These are phyloP conservation scores for Dryadula phaetusa DNA, from an alignment of 2,888 invertebrate genomes.

Conservation along the genomic window DNA sequence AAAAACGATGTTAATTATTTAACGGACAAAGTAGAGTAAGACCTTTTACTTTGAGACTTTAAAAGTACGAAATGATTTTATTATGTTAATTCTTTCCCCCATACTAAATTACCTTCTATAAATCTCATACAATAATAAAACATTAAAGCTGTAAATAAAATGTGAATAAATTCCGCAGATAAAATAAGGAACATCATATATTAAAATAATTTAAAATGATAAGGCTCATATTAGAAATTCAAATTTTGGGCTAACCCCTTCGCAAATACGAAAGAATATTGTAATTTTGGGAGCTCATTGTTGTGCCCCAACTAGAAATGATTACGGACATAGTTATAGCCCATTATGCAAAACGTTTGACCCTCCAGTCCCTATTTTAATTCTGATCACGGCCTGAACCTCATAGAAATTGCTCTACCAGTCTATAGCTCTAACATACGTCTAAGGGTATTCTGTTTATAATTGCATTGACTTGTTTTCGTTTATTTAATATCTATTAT, in stretches of 20 bases:
- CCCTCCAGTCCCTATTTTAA: conserved; percentile 22
- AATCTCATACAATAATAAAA: neutral
- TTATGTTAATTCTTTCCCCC: no score
- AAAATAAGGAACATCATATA: neutral
- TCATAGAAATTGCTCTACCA: conserved; percentile 14
- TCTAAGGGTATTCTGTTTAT: conserved; percentile 2
- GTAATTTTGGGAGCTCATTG: conserved; percentile 27
- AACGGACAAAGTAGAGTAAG: no score
- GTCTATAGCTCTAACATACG: conserved; percentile 11
- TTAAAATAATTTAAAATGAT: conserved; percentile 20
- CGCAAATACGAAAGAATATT: conserved; percentile 22
- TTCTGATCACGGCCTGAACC: conserved; percentile 28
- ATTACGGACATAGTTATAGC: conserved; percentile 25
- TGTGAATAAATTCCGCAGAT: neutral
- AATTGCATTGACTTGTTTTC: conserved; percentile 11
- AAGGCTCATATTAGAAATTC: conserved; percentile 17
- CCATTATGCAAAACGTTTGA: conserved; percentile 29
- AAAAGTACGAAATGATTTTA: no score
- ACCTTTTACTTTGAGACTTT: no score
- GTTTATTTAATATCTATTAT: neutral
- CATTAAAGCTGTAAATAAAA: neutral
- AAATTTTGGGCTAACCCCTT: conserved; percentile 25
- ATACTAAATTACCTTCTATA: no score
- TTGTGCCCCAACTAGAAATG: conserved; percentile 24
- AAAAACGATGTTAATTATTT: no score